These are phyloP conservation scores for Polydrusus cervinus DNA, from an alignment of 2,888 invertebrate species.

Conservation along the genomic window DNA sequence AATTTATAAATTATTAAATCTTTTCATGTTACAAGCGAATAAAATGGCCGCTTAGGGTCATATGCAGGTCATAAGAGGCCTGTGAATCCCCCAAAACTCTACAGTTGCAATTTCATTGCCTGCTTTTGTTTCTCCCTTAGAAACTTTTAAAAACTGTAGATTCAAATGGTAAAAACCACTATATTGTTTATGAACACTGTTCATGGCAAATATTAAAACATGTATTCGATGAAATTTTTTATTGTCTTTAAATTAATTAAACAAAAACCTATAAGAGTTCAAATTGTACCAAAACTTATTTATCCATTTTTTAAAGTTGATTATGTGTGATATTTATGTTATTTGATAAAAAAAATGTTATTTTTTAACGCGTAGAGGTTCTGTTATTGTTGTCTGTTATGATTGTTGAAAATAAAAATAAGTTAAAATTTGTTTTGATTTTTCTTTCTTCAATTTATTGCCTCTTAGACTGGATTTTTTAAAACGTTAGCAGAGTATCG, in stretches of 20 bases:
- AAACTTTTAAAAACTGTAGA: too few species aligned
- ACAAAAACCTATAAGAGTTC: constrained; percentile 13
- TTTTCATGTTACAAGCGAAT: neutral
- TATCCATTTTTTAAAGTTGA: constrained; percentile 37
- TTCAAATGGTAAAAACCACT: too few species aligned
- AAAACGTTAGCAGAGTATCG: too few species aligned
- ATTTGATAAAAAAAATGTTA: constrained; percentile 34
- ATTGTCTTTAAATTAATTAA: constrained; percentile 13
- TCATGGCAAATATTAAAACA: too few species aligned
- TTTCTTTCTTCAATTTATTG: neutral
- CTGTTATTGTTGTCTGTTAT: constrained; percentile 46
- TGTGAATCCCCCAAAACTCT: too few species aligned
- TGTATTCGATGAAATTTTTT: neutral
- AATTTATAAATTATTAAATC: neutral
- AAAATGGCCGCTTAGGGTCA: too few species aligned
- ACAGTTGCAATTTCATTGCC: too few species aligned
- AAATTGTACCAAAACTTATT: constrained; percentile 26
- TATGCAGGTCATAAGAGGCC: too few species aligned
- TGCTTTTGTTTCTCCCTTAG: too few species aligned
- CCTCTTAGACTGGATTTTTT: neutral
- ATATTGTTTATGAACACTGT: too few species aligned
- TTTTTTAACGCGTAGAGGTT: constrained; percentile 23
- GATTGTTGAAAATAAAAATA: constrained; percentile 45
- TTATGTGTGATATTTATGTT: constrained; percentile 41
- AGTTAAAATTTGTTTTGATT: constrained; percentile 25